Conservation (phyloP, 2,888 invertebrate species). For the Heteropelma amictum region DNA sequence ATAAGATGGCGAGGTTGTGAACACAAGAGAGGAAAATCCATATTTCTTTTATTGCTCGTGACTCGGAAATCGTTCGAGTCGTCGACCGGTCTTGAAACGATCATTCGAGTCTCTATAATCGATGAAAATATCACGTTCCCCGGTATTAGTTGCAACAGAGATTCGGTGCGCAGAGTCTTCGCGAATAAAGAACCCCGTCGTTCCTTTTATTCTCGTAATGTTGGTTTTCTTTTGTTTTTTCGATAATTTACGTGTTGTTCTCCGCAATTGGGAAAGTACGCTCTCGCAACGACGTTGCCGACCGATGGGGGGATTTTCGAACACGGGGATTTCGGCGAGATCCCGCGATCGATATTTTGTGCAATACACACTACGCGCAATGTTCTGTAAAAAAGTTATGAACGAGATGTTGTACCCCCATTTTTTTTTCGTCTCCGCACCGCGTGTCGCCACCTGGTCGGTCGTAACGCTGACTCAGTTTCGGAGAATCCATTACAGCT, state of each 20-base stretch:
- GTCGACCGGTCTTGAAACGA: constrained; percentile 16
- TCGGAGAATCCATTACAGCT: constrained; percentile 61
- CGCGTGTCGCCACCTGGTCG: constrained; percentile 40
- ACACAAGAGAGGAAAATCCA: too few relatives aligned
- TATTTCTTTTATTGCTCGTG: not conserved
- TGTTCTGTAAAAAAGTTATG: not conserved
- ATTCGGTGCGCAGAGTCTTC: not conserved
- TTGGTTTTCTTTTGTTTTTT: not conserved
- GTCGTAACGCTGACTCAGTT: constrained; percentile 60
- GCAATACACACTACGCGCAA: too few relatives aligned
- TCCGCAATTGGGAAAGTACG: constrained; percentile 4
- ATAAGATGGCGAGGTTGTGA: not conserved
- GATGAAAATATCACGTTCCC: not conserved
- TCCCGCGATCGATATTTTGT: too few relatives aligned
- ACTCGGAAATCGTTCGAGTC: constrained; percentile 26
- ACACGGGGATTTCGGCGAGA: constrained; percentile 43
- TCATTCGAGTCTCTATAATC: constrained; percentile 35
- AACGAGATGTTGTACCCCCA: too few relatives aligned
- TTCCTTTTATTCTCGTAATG: constrained; percentile 17
- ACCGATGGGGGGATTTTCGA: too few relatives aligned
- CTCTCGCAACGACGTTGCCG: constrained; percentile 25
- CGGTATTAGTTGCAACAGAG: constrained; percentile 34
- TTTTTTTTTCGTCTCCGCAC: not conserved
- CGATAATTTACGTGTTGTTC: not conserved
- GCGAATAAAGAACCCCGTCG: too few relatives aligned